Evolutionary conservation across 2,797 vertebrate genomes (phyloP).

Genomic region (Clarias platycephalus): DNA sequence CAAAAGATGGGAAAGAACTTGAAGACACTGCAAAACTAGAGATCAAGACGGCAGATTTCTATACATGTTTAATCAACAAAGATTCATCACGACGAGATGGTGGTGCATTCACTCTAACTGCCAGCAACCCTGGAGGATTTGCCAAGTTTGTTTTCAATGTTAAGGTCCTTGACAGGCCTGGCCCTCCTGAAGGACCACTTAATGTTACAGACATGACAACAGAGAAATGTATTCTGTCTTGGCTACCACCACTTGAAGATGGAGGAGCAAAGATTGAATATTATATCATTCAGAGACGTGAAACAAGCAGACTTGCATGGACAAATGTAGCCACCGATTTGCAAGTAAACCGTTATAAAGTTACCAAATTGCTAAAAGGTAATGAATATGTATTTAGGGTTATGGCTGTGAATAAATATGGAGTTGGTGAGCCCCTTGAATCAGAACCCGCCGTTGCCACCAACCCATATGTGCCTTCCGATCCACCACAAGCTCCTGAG

Average conservation of each 20-base stretch:
- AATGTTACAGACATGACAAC: conserved; percentile 91
- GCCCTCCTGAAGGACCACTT: conserved; percentile 91
- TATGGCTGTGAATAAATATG: conserved; percentile 97
- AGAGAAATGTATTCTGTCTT: conserved; percentile 94
- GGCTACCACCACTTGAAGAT: conserved; percentile 91
- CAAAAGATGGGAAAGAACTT: conserved; percentile 95
- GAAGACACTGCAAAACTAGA: conserved; percentile 90
- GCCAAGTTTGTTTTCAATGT: conserved; percentile 92
- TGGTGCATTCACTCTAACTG: conserved; percentile 87
- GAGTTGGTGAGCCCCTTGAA: conserved; percentile 91
- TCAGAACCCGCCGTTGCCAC: conserved; percentile 91
- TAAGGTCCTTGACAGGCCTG: conserved; percentile 95
- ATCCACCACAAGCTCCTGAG: conserved; percentile 86
- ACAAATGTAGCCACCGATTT: conserved; percentile 91
- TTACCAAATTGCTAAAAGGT: conserved; percentile 95
- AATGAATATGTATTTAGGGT: conserved; percentile 98
- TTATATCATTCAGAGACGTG: conserved; percentile 94
- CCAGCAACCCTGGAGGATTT: conserved; percentile 96
- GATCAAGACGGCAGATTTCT: conserved; percentile 91
- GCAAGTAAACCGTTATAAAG: conserved; percentile 90
- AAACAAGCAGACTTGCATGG: conserved; percentile 97
- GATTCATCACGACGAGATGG: conserved; percentile 90
- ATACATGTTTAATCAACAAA: conserved; percentile 86
- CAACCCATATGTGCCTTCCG: conserved; percentile 92
- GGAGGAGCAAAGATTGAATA: conserved; percentile 93